Base-by-base conservation (phyloP, 2,113 vertebrate species). In the Vidua macroura region DNA sequence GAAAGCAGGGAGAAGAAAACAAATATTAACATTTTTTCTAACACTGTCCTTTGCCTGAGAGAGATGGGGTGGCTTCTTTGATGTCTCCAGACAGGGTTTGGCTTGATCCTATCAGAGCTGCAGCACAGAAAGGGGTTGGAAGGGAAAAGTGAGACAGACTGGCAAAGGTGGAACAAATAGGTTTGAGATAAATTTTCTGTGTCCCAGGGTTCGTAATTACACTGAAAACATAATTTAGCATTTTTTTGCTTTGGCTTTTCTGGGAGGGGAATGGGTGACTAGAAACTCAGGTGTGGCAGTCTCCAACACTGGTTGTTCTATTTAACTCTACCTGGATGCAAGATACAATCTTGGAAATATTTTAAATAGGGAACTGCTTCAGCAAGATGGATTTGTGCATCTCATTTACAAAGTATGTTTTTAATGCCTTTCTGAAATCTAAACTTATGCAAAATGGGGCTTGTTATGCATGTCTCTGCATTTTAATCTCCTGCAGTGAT, bases 401-500 rank as follows among this genome's bases (percentile, higher is more conserved):
- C 88, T 95, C 68, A 64, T 90, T 91, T 87, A 41, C 92, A 87
- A 93, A 94, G 83, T 85, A 91, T 95, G 95, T 92, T 96, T 96
- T 96, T 95, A 86, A 83, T 63, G 86, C 95, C 93, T 79, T 83
- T 93, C 58, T 81, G 93, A 67, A 53, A 82, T 82, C 58, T 35
- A 77, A 86, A 88, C 84, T 82, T 92, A 91, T 88, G 87, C 93
- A 87, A 86, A 90, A 91, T 10, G 25, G 68, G 72, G 55, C 74
- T 76, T 30, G 62, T 69, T 84, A 23, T 88, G 88, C 67, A 12
- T 90, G 53, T 92, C 92, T 70, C 19, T 88, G 92, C 87, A 96
- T 96, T 96, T 97, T 95, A 97, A 96, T 97, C 91, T 92, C 84
- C 90, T 86, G 88, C 83, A 83, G 79, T 86, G 90, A 93, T 92